phyloP scores from a whole-genome alignment of 2,888 invertebrate species.

The Dynastes grantii region DNA sequence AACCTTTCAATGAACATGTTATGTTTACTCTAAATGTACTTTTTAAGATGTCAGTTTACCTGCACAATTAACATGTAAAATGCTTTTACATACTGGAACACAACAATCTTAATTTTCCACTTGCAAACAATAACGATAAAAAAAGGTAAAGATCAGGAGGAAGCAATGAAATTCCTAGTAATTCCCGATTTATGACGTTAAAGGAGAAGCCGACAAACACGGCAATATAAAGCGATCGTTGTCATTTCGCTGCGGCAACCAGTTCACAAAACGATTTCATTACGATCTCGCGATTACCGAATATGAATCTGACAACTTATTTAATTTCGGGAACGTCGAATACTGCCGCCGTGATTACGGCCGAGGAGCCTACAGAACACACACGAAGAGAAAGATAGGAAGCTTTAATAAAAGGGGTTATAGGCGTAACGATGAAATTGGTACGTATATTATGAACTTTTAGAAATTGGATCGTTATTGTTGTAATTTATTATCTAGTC shows the following conservation, averaged over 20 bases:
- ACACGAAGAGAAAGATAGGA: not conserved
- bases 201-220: not conserved
- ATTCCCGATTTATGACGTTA: constrained; percentile 7
- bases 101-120: no score
- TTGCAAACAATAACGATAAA: no score
- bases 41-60: no score
- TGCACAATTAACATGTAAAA: no score
- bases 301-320: constrained; percentile 39
- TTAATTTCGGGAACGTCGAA: constrained; percentile 22
- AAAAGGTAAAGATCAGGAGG: no score
- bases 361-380: not conserved
- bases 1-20: no score
- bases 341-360: not conserved
- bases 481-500: not conserved
- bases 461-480: constrained; percentile 15
- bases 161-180: constrained; percentile 21
- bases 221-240: constrained; percentile 11
- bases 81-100: no score
- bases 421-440: constrained; percentile 14
- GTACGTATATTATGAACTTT: constrained; percentile 9
- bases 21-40: no score
- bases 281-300: constrained; percentile 35
- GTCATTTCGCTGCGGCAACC: constrained; percentile 1
- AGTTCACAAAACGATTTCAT: constrained; percentile 20
- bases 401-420: not conserved